phyloP scores from a whole-genome alignment of 2,797 vertebrate species.

The Myotis vivesi region DNA sequence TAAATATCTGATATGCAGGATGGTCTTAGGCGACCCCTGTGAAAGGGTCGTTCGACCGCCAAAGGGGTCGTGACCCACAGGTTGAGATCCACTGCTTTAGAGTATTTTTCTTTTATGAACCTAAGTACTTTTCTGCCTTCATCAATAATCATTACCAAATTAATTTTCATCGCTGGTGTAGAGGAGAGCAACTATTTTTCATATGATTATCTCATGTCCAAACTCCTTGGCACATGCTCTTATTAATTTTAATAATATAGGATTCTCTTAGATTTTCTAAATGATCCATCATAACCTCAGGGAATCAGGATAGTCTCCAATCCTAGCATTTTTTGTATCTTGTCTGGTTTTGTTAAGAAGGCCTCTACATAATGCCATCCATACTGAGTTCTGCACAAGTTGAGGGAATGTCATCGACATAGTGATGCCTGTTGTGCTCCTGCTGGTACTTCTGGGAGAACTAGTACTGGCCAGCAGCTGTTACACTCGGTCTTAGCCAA shows the following conservation, averaged over 20 bases:
- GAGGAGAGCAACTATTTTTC: not conserved
- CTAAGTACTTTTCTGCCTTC: not conserved
- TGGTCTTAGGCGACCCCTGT: too few relatives aligned
- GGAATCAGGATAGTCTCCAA: not conserved
- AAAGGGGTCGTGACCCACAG: too few relatives aligned
- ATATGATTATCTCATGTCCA: not conserved
- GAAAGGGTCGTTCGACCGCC: too few relatives aligned
- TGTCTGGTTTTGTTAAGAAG: not conserved
- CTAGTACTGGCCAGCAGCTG: not conserved
- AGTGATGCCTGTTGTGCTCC: rapidly evolving
- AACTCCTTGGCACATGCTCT: not conserved
- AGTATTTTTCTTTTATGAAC: not conserved
- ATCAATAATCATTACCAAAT: not conserved
- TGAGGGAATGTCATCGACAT: too few relatives aligned
- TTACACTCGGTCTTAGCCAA: not conserved
- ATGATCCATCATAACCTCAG: not conserved
- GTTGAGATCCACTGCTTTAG: not conserved
- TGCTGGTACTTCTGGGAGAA: rapidly evolving
- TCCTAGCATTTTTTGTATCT: not conserved
- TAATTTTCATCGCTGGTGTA: not conserved
- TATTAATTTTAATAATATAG: not conserved
- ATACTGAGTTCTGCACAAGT: not conserved
- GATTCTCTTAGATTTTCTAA: not conserved
- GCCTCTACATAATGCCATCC: too few relatives aligned
- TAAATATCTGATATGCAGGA: too few relatives aligned